A percentile compares a stretch with the other conserved stretches of the same genome.
Conservation (phyloP, 2,113 vertebrate genomes). For the Cyanoramphus novaezelandiae region DNA sequence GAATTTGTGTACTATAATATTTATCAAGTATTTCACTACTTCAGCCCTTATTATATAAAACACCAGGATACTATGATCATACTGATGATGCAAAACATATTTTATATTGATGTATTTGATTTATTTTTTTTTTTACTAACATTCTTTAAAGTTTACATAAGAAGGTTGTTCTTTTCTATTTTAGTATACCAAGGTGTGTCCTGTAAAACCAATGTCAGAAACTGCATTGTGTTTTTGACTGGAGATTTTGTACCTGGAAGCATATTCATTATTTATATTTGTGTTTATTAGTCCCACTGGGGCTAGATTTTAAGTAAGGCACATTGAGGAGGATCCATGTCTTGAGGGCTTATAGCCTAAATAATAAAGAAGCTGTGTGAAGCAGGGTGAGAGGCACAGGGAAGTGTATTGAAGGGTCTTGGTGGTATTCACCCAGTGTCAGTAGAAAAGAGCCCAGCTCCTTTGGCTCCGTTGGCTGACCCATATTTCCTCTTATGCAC, state of each 20-base stretch:
- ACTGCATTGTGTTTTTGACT: neutral
- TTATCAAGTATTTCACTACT: neutral
- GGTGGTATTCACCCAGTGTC: too few relatives aligned
- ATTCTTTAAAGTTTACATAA: neutral
- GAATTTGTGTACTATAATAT: neutral
- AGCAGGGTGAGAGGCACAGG: neutral
- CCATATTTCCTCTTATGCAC: neutral
- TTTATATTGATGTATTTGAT: neutral
- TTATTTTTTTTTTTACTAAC: neutral
- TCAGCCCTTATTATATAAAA: neutral
- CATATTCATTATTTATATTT: neutral
- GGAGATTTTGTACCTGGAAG: neutral
- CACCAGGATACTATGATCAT: neutral
- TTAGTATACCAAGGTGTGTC: neutral
- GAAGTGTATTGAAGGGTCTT: neutral
- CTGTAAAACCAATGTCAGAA: neutral
- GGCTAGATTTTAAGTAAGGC: neutral
- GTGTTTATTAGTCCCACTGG: neutral
- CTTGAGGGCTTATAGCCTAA: neutral
- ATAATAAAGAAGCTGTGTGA: neutral
- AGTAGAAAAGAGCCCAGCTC: neutral
- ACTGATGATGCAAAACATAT: neutral
- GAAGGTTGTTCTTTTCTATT: neutral
- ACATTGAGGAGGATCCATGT: fast-evolving
- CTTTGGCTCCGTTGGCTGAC: neutral